These are phyloP conservation scores for Tetrapedia diversipes DNA, from an alignment of 2,888 invertebrate species.

Conservation along the genomic window DNA sequence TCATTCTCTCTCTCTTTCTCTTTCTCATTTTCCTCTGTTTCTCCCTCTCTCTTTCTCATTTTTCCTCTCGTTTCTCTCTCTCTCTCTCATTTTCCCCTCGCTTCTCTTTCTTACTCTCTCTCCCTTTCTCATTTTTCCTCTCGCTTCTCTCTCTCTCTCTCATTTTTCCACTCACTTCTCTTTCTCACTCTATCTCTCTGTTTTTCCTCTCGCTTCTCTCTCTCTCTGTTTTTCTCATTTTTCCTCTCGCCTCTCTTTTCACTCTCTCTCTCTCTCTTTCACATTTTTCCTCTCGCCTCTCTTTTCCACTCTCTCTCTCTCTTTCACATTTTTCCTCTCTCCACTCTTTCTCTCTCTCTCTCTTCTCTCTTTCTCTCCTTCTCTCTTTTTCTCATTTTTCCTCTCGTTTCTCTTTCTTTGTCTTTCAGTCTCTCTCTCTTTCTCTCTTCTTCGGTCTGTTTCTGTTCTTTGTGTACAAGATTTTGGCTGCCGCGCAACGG, in stretches of 20 bases:
- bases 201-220: no score
- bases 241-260: no score
- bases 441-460: background rate
- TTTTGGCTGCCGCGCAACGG: background rate
- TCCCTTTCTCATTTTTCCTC: background rate
- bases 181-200: no score
- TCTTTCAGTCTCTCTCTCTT: background rate
- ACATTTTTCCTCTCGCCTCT: background rate
- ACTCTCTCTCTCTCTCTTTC: background rate
- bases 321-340: no score
- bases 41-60: conserved; percentile 10
- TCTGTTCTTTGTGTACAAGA: background rate
- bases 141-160: no score
- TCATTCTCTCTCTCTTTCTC: conserved; percentile 19
- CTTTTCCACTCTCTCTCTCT: background rate
- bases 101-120: no score
- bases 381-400: background rate
- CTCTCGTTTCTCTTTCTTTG: background rate
- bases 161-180: background rate
- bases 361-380: no score
- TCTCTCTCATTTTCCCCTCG: no score
- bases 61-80: no score
- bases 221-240: conserved; percentile 8
- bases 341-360: no score
- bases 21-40: background rate